Base-by-base conservation (phyloP, 2,888 invertebrate species). In the Tridacna gigas region DNA sequence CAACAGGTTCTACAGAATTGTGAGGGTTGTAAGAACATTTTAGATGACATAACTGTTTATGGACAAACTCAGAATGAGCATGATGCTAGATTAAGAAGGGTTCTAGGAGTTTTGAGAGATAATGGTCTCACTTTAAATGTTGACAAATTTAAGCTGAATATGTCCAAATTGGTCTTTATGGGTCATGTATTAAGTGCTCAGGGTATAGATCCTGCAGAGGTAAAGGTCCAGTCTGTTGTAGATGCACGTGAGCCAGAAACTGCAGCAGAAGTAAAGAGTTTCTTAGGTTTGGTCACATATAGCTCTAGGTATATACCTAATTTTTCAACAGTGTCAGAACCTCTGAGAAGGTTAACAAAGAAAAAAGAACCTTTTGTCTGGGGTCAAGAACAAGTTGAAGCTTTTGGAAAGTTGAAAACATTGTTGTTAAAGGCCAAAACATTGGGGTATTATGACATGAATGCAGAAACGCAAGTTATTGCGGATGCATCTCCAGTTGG, bases 401-500 rank as follows among this genome's bases (percentile, higher is more conserved):
- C 26, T 12, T 66, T 66, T 66, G 66, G 26, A 22, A 28, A 25
- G 11, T 11, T 66, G 25, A 66, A 66, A 20, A 25, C 22, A 26
- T 12, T 11, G 7, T 28, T 66, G 22, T 5, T n/a, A 11, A 26
- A 65, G 76, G 67, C 45, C 11, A 45, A 61, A 47, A 28, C 28
- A 2, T 15, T 73, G 69, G 75, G 86, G 13, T 90, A 89, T 60
- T 90, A 71, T 47, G 84, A 90, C 56, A 82, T 85, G 18, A 48
- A 77, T 26, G 76, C 82, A 25, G 12, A 12, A 63, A 84, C 74
- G 15, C 85, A 86, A 26, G 73, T 91, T 11, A 61, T 80, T 20
- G 86, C 85, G 0, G 89, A 91, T 82, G 89, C 88, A 7, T 86
- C 83, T 74, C 90, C 90, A 13, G 82, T 88, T 13, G 90, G 90